These are phyloP conservation scores for Halcyon senegalensis DNA, from an alignment of 2,113 vertebrate species.

Conservation along the genomic window DNA sequence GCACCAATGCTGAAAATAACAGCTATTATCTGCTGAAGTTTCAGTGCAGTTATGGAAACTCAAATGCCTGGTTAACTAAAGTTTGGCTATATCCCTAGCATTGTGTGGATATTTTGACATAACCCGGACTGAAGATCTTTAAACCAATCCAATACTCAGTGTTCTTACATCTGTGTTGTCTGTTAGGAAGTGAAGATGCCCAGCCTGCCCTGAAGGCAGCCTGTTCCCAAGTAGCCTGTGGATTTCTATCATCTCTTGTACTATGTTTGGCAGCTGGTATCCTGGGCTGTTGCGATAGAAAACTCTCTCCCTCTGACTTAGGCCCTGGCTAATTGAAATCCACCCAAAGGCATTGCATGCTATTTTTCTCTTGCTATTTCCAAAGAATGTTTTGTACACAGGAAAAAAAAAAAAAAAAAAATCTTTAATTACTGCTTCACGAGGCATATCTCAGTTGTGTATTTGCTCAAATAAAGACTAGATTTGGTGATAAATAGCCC, in stretches of 20 bases:
- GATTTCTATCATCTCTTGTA: not conserved
- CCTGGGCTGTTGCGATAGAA: not conserved
- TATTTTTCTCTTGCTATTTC: conserved; percentile 11
- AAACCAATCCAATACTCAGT: not conserved
- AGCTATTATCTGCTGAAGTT: conserved; percentile 44
- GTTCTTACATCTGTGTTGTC: not conserved
- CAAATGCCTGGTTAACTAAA: not conserved
- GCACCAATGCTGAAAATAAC: conserved; percentile 48
- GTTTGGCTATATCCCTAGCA: not conserved
- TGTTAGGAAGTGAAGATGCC: not conserved
- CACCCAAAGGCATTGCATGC: not conserved
- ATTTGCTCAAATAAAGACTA: not conserved
- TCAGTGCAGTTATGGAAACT: conserved; percentile 27
- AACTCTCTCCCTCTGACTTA: not conserved
- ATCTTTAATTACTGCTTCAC: not conserved
- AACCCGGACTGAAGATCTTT: conserved; percentile 15
- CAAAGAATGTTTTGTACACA: not conserved
- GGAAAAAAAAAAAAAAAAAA: not conserved
- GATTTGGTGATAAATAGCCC: not conserved
- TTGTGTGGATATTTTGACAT: conserved; percentile 31
- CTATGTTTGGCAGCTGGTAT: not conserved
- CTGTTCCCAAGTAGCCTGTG: not conserved
- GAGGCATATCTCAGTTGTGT: not conserved
- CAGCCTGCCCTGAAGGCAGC: not conserved
- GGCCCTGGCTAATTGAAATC: not conserved